A percentile compares a stretch with the other conserved stretches of the same genome.
Evolutionary conservation across 1,140 invertebrate genomes (phyloP).

Genomic region (Euura lappo): DNA sequence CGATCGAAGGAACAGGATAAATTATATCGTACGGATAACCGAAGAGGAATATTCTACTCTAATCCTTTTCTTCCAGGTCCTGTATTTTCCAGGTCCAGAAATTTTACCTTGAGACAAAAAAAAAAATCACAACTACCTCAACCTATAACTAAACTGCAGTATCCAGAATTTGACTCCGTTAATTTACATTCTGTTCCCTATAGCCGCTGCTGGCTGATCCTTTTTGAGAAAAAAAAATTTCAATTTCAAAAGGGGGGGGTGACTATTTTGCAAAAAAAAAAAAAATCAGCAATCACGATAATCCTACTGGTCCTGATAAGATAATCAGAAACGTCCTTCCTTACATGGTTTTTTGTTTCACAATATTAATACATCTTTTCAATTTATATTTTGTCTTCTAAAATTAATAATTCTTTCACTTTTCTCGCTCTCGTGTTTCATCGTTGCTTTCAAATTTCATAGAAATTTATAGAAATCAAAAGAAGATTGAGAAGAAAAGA

Average conservation of each 20-base stretch:
- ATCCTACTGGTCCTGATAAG: neutral
- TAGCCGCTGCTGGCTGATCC: constrained; percentile 53
- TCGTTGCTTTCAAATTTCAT: constrained; percentile 16
- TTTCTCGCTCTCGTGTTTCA: constrained; percentile 18
- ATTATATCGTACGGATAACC: neutral
- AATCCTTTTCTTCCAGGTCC: constrained; percentile 63
- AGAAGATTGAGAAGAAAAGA: no score
- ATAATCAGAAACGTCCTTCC: neutral
- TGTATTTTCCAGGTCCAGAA: constrained; percentile 56
- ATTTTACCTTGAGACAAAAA: constrained; percentile 24
- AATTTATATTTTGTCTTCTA: neutral
- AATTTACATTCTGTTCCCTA: constrained; percentile 47
- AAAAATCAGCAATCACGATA: neutral
- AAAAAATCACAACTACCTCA: constrained; percentile 38
- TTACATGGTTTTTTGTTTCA: neutral
- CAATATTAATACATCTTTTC: neutral
- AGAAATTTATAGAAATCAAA: no score
- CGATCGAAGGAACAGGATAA: neutral
- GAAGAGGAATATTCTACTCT: constrained; percentile 36
- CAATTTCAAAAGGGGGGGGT: neutral
- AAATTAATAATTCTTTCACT: constrained; percentile 9
- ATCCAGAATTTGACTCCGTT: constrained; percentile 47
- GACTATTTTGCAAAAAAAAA: neutral
- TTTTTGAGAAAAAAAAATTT: constrained; percentile 18
- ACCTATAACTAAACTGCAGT: constrained; percentile 47